These are phyloP conservation scores for Myotis planiceps DNA, from an alignment of 2,797 vertebrate genomes.

Conservation along the genomic window DNA sequence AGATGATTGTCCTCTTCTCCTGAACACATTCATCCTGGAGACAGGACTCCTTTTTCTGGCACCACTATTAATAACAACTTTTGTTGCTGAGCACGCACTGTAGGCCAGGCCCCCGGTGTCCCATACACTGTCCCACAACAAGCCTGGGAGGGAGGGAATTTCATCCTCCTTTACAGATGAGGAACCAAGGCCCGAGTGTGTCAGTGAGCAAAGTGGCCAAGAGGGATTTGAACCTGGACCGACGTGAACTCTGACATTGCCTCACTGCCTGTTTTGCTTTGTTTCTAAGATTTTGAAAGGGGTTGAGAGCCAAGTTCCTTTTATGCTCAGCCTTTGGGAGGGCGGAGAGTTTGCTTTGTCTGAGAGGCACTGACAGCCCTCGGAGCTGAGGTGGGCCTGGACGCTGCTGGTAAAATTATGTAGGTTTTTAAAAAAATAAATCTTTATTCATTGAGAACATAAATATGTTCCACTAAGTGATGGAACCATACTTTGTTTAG, in stretches of 20 bases:
- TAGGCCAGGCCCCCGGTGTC: neutral
- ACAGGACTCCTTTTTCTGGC: neutral
- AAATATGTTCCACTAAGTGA: neutral
- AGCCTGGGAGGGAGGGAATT: neutral
- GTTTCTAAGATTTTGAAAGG: slow-evolving; percentile 51
- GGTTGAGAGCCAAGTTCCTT: neutral
- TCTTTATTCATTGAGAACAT: slow-evolving; percentile 8
- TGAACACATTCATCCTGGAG: neutral
- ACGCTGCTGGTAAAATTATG: neutral
- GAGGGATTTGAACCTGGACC: neutral
- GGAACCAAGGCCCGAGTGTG: neutral
- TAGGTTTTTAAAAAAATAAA: neutral
- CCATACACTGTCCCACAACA: neutral
- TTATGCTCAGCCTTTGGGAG: neutral
- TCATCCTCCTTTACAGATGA: neutral
- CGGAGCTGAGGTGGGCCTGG: neutral
- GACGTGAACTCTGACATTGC: neutral
- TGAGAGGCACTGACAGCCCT: neutral
- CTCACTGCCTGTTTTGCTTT: neutral
- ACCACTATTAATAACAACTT: neutral
- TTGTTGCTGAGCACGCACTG: neutral
- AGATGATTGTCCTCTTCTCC: neutral
- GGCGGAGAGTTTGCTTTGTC: neutral
- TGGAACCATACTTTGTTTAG: neutral
- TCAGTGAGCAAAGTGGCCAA: neutral